These are phyloP conservation scores for Baccha elongata DNA, from an alignment of 2,888 invertebrate genomes.

Conservation along the genomic window DNA sequence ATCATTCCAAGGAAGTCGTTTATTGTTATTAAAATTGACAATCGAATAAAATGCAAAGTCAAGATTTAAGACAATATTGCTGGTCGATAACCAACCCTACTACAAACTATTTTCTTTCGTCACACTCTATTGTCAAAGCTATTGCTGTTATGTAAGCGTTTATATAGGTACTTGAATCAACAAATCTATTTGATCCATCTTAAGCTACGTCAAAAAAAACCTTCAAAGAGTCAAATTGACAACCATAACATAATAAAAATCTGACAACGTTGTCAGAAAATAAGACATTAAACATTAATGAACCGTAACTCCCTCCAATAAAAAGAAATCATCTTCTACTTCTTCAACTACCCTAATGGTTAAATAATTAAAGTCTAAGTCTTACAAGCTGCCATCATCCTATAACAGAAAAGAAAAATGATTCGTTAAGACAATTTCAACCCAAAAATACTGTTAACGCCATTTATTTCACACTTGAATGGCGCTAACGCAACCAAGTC, in stretches of 20 bases:
- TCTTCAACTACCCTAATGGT: constrained; percentile 27
- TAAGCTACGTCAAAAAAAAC: background rate
- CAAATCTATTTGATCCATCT: no score
- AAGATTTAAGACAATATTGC: no score
- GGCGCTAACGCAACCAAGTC: constrained; percentile 35
- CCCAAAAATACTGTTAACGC: constrained; percentile 14
- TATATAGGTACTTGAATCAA: no score
- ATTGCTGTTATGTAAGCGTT: no score
- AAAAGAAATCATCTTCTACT: background rate
- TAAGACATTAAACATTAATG: constrained; percentile 26
- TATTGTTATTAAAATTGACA: no score
- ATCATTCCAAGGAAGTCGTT: no score
- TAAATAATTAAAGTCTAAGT: background rate
- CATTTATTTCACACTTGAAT: constrained; percentile 38
- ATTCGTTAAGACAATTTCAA: background rate
- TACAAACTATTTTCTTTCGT: no score
- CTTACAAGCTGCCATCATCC: constrained; percentile 11
- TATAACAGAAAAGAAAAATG: background rate
- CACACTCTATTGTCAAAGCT: no score
- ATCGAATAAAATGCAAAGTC: no score
- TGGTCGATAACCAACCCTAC: no score
- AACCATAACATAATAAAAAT: constrained; percentile 15
- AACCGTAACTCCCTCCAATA: background rate
- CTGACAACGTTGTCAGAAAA: constrained; percentile 13
- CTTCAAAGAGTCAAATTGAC: constrained; percentile 16